Conservation (phyloP, 1,140 invertebrate species). For the Pantala flavescens region DNA sequence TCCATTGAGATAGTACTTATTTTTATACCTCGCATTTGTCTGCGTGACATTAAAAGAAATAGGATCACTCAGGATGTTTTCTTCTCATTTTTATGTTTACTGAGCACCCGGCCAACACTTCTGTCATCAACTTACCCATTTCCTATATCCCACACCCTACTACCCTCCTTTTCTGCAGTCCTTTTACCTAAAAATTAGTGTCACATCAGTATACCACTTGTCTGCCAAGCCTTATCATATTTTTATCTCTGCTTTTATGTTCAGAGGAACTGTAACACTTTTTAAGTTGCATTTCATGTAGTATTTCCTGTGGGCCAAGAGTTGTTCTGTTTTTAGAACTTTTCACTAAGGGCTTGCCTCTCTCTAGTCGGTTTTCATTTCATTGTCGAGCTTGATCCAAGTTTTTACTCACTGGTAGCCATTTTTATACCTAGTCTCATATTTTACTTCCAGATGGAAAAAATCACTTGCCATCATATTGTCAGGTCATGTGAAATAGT, state of each 20-base stretch:
- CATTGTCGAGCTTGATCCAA: neutral
- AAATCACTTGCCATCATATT: neutral
- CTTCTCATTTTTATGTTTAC: slow-evolving; percentile 9
- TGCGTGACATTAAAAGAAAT: slow-evolving; percentile 10
- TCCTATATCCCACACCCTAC: neutral
- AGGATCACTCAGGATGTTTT: slow-evolving; percentile 9
- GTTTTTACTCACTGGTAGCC: neutral
- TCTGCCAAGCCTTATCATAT: neutral
- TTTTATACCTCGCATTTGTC: slow-evolving; percentile 9
- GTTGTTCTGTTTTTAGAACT: neutral
- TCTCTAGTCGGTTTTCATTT: slow-evolving; percentile 1
- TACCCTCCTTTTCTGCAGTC: neutral
- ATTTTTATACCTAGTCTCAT: neutral
- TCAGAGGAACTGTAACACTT: no score
- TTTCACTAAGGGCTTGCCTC: neutral
- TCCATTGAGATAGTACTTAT: slow-evolving; percentile 10
- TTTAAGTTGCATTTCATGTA: no score
- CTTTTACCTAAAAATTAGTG: neutral
- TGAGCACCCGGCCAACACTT: neutral
- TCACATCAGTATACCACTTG: neutral
- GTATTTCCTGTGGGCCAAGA: neutral
- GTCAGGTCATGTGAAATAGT: neutral
- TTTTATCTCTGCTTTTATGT: neutral
- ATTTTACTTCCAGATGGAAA: neutral
- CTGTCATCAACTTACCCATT: neutral